Conservation (phyloP, 2,888 invertebrate species). For the Ceramica pisi region DNA sequence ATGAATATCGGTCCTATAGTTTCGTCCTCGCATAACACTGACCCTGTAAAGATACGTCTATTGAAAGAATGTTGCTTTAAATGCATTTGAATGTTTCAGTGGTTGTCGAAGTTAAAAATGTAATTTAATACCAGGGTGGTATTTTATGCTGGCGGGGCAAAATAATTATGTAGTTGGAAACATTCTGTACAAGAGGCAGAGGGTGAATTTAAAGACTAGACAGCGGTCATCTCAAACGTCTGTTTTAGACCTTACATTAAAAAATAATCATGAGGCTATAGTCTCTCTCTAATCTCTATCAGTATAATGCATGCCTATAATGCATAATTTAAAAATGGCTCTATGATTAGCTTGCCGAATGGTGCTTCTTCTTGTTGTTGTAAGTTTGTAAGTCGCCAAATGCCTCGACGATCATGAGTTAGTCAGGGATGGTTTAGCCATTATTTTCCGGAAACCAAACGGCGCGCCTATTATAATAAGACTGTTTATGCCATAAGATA, state of each 20-base stretch:
- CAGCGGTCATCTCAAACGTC: too few species aligned
- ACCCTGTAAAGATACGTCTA: conserved; percentile 75
- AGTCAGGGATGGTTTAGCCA: conserved; percentile 5
- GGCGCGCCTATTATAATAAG: conserved; percentile 9
- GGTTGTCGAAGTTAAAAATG: neutral
- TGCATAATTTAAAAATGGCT: neutral
- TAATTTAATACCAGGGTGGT: too few species aligned
- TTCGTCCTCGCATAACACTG: conserved; percentile 92
- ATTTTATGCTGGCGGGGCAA: too few species aligned
- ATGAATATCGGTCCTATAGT: conserved; percentile 97
- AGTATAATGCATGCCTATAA: too few species aligned
- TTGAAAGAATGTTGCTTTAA: conserved; percentile 18
- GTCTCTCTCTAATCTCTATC: too few species aligned
- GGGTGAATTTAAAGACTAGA: neutral
- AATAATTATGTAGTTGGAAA: too few species aligned
- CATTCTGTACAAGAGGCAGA: neutral
- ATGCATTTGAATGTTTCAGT: neutral
- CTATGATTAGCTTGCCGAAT: neutral
- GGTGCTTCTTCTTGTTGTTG: neutral
- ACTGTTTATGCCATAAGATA: too few species aligned
- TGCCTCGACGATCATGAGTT: conserved; percentile 11
- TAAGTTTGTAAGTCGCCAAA: neutral
- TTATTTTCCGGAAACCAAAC: conserved; percentile 33
- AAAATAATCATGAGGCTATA: too few species aligned
- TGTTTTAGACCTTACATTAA: too few species aligned